These are phyloP conservation scores for Petrosia ficiformis DNA, from an alignment of 37 sponge, comb jelly and placozoan species.

Conservation along the genomic window DNA sequence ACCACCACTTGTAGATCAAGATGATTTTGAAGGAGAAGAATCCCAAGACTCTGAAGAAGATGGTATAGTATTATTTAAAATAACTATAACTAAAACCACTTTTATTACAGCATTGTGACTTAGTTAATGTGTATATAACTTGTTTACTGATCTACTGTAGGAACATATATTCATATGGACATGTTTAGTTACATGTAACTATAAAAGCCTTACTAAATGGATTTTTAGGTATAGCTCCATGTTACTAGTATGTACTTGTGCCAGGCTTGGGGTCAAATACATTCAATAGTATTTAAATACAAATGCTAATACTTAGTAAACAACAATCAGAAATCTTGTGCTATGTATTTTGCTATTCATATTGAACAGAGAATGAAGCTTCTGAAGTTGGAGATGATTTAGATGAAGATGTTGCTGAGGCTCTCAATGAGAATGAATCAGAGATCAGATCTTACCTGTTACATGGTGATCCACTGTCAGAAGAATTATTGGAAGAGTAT, in stretches of 20 bases:
- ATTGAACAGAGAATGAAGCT: neutral
- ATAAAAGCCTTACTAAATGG: too few relatives aligned
- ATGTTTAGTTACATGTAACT: neutral
- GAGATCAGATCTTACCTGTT: slow-evolving; percentile 61
- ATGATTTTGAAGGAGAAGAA: slow-evolving; percentile 42
- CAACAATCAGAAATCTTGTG: too few relatives aligned
- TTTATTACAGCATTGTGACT: neutral
- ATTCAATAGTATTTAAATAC: neutral
- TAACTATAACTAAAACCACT: too few relatives aligned
- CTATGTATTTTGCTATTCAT: too few relatives aligned
- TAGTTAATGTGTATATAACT: neutral
- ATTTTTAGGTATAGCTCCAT: too few relatives aligned
- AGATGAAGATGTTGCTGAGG: slow-evolving; percentile 48
- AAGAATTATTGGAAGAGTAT: slow-evolving; percentile 58
- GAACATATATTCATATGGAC: neutral
- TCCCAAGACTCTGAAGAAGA: slow-evolving; percentile 25
- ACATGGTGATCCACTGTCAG: slow-evolving; percentile 74
- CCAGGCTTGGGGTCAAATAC: neutral
- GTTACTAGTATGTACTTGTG: neutral
- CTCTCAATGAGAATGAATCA: slow-evolving; percentile 70
- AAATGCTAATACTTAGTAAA: neutral
- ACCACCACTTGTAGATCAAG: slow-evolving; percentile 65
- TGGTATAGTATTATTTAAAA: too few relatives aligned
- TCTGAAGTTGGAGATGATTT: slow-evolving; percentile 56
- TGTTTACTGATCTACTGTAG: neutral